Conservation (phyloP, 2,888 invertebrate genomes). For the Protula sp. region DNA sequence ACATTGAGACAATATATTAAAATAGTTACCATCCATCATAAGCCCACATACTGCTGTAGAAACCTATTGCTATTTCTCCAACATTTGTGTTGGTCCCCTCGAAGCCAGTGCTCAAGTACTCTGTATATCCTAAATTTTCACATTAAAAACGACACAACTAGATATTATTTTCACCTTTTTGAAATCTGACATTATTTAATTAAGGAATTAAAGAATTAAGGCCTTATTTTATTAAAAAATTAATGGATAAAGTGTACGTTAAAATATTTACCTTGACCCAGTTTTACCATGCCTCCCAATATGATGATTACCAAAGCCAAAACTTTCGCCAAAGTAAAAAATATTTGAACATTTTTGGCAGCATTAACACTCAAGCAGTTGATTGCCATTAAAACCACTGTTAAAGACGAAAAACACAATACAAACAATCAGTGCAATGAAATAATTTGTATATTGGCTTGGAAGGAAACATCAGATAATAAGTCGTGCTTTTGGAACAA, state of each 20-base stretch:
- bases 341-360: not conserved
- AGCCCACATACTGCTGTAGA: not conserved
- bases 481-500: no score
- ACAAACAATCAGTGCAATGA: no score
- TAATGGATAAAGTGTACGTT: not conserved
- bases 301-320: not conserved
- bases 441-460: no score
- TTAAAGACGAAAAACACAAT: not conserved
- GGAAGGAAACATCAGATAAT: no score
- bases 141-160: no score
- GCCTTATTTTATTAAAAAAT: no score
- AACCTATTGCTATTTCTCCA: not conserved
- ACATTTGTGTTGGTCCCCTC: not conserved
- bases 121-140: not conserved
- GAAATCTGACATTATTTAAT: no score
- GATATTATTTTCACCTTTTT: no score
- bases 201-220: no score
- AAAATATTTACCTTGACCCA: not conserved
- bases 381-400: not conserved
- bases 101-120: not conserved
- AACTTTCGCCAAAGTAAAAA: not conserved
- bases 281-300: not conserved
- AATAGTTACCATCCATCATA: not conserved
- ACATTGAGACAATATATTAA: no score
- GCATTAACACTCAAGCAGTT: not conserved